Conservation (phyloP, 2,797 vertebrate genomes). For the Calcarius lapponicus region DNA sequence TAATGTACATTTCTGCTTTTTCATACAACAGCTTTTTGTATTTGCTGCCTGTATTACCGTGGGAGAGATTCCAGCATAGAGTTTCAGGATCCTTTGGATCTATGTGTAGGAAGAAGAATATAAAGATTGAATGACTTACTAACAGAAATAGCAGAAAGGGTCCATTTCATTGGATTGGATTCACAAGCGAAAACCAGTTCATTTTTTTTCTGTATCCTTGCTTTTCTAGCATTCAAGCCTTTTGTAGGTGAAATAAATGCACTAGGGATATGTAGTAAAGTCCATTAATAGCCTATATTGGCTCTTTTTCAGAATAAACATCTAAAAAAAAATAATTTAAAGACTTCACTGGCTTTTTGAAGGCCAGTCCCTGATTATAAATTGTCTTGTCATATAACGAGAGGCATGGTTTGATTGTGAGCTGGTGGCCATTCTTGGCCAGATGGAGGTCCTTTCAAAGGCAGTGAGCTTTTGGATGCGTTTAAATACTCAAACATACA, state of each 20-base stretch:
- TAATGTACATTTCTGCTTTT: background rate
- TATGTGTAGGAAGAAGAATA: background rate
- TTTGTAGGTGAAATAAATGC: background rate
- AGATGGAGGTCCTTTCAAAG: background rate
- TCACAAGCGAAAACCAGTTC: background rate
- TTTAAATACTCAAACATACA: background rate
- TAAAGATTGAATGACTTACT: background rate
- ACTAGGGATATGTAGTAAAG: background rate
- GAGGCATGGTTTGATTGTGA: background rate
- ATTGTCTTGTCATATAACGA: background rate
- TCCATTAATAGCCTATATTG: background rate
- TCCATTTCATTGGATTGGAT: background rate
- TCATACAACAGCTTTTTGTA: background rate
- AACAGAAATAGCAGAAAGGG: background rate
- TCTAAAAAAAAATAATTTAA: background rate
- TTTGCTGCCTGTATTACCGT: background rate
- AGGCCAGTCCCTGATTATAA: background rate
- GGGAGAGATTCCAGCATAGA: background rate
- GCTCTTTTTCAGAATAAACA: background rate
- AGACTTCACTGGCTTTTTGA: background rate
- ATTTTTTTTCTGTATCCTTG: background rate
- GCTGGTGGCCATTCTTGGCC: background rate
- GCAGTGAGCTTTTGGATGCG: accelerated
- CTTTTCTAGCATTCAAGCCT: background rate
- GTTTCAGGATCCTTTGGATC: background rate